phyloP scores from a whole-genome alignment of 2,113 vertebrate genomes.

The Hemibates koningsi region DNA sequence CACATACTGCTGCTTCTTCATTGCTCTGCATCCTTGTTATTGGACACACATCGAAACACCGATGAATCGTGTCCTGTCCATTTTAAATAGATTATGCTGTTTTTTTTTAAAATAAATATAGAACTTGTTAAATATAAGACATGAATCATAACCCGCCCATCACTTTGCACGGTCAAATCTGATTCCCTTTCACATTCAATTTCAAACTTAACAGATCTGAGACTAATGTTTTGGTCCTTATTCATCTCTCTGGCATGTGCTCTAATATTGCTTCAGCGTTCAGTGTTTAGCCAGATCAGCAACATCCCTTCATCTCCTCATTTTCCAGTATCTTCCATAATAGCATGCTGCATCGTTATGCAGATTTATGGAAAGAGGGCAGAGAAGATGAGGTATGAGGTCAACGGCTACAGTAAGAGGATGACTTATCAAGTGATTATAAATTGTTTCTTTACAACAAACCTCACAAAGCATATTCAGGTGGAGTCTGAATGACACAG shows the following conservation, averaged over 20 bases:
- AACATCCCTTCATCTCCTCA: not conserved
- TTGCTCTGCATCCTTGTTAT: not conserved
- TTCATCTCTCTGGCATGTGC: not conserved
- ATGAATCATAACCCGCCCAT: not conserved
- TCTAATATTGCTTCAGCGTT: not conserved
- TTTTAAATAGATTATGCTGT: not conserved
- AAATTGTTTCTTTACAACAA: not conserved
- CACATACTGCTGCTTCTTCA: not conserved
- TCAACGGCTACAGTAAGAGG: not conserved
- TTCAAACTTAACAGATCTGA: not conserved
- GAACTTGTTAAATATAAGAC: not conserved
- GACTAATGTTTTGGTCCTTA: not conserved
- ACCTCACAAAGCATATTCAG: not conserved
- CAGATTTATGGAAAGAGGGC: conserved; percentile 27
- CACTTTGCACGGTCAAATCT: not conserved
- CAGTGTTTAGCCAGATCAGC: conserved; percentile 19
- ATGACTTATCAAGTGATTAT: not conserved
- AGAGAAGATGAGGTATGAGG: not conserved
- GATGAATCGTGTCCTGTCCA: not conserved
- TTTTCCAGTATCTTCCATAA: not conserved
- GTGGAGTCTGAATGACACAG: not conserved
- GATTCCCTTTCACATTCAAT: not conserved
- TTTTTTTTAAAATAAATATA: not conserved
- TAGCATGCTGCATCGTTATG: not conserved
- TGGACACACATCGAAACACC: not conserved